Evolutionary conservation across 1,140 invertebrate species (phyloP).

Genomic region (Phocides pigmalion): DNA sequence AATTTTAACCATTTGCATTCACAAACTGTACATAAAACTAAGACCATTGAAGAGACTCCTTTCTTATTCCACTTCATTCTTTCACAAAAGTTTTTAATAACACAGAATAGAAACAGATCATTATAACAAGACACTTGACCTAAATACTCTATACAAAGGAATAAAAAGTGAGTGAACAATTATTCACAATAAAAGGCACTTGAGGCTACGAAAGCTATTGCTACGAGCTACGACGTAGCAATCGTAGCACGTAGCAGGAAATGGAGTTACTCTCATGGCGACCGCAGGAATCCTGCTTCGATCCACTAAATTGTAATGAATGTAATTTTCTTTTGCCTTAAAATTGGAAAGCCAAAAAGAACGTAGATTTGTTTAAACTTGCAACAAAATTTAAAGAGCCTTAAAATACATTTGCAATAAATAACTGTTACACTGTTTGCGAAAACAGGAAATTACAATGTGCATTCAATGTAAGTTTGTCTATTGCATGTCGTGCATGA

Average conservation of each 20-base stretch:
- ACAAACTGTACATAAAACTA: slow-evolving; percentile 1
- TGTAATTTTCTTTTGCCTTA: slow-evolving; percentile 55
- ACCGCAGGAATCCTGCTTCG: slow-evolving; percentile 62
- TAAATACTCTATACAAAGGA: slow-evolving; percentile 47
- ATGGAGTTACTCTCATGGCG: slow-evolving; percentile 67
- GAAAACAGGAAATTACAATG: not conserved
- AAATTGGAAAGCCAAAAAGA: slow-evolving; percentile 14
- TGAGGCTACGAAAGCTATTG: slow-evolving; percentile 54
- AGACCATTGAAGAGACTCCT: not conserved
- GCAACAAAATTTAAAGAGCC: not conserved
- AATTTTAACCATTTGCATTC: not conserved
- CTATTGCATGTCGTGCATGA: not conserved
- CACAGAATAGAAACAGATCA: not conserved
- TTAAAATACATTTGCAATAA: not conserved
- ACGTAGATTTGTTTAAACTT: not conserved
- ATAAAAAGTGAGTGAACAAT: slow-evolving; percentile 62
- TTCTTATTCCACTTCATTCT: slow-evolving; percentile 1
- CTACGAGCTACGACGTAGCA: slow-evolving; percentile 64
- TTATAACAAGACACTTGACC: slow-evolving; percentile 43
- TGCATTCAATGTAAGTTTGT: not conserved
- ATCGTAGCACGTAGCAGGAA: slow-evolving; percentile 73
- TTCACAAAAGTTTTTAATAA: slow-evolving; percentile 1
- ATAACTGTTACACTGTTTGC: not conserved
- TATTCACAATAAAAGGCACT: slow-evolving; percentile 66
- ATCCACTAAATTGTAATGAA: slow-evolving; percentile 69